Conservation (phyloP, 2,113 vertebrate species). For the Rynchops niger region DNA sequence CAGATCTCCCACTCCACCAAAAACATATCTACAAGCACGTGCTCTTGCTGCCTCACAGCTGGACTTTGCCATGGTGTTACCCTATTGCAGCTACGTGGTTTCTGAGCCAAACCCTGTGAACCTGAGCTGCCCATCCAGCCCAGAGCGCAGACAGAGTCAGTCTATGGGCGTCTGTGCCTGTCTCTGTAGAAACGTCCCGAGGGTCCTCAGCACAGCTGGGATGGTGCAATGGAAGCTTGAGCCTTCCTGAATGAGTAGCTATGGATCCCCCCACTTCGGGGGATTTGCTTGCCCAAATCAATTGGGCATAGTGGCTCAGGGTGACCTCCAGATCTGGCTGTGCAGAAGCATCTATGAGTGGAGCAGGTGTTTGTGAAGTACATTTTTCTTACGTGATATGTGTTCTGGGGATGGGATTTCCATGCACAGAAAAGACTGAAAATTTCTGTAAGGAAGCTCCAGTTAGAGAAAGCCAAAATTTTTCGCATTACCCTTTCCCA, state of each 20-base stretch:
- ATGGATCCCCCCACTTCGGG: background rate
- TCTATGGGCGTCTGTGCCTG: background rate
- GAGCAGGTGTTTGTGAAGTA: background rate
- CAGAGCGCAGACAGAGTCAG: background rate
- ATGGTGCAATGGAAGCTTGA: background rate
- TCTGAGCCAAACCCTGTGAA: background rate
- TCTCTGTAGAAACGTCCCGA: fast-evolving
- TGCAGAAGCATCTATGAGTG: background rate
- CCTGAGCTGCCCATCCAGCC: background rate
- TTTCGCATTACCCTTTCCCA: background rate
- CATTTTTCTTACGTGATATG: background rate
- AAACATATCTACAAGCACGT: background rate
- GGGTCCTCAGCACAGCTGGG: background rate
- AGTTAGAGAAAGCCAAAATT: background rate
- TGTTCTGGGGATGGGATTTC: background rate
- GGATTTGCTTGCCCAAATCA: background rate
- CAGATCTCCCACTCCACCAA: background rate
- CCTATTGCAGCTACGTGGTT: fast-evolving
- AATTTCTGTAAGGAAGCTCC: background rate
- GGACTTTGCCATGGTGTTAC: background rate
- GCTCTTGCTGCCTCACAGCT: background rate
- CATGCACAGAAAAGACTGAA: background rate
- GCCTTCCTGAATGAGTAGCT: background rate
- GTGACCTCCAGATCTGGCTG: background rate
- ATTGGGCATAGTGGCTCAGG: background rate